Conservation (phyloP, 2,113 vertebrate genomes). For the Ageneiosus marmoratus region DNA sequence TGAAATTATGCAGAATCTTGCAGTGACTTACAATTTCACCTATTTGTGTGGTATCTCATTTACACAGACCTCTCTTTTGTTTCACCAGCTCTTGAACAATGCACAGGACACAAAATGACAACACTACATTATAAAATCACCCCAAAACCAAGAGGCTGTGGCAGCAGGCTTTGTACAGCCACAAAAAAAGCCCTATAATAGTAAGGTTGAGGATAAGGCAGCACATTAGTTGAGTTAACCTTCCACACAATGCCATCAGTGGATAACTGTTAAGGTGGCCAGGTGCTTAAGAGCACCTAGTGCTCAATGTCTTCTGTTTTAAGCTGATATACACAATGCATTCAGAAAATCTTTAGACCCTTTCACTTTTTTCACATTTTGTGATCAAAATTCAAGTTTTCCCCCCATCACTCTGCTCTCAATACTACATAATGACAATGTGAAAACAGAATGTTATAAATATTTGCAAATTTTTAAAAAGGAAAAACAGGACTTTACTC, state of each 20-base stretch:
- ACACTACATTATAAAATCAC: background rate
- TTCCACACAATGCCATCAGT: background rate
- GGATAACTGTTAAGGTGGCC: background rate
- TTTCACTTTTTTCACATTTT: no score
- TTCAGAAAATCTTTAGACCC: no score
- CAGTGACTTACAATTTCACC: background rate
- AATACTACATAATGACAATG: no score
- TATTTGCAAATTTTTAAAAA: no score
- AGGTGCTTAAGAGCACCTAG: background rate
- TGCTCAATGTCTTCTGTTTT: background rate
- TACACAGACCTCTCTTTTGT: background rate
- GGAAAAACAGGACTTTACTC: no score
- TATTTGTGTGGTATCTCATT: background rate
- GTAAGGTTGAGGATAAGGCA: background rate
- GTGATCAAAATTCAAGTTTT: no score
- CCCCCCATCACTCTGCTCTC: no score
- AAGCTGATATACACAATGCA: background rate
- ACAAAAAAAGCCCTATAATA: background rate
- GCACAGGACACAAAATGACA: background rate
- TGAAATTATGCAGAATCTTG: background rate
- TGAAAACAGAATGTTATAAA: no score
- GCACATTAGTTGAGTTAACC: background rate
- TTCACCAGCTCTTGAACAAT: background rate
- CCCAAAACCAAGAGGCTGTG: background rate
- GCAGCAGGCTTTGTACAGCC: background rate